These are phyloP conservation scores for Megastigmus dorsalis DNA, from an alignment of 2,888 invertebrate genomes.

Conservation along the genomic window DNA sequence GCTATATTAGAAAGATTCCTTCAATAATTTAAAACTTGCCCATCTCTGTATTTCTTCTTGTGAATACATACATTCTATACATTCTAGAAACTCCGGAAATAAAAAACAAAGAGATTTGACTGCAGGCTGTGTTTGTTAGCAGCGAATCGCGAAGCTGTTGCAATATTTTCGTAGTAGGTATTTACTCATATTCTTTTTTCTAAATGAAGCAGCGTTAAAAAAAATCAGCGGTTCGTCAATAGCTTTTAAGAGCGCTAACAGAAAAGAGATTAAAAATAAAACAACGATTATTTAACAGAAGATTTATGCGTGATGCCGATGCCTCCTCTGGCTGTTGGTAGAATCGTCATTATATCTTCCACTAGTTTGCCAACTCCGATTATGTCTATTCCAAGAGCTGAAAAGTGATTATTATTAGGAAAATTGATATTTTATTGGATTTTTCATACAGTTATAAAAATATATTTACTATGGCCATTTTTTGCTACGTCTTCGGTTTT, in stretches of 20 bases:
- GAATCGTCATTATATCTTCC: constrained; percentile 67
- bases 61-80: constrained; percentile 31
- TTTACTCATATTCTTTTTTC: constrained; percentile 1
- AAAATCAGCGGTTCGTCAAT: constrained; percentile 23
- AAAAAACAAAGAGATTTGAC: constrained; percentile 35
- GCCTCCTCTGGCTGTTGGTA: constrained; percentile 63
- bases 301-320: constrained; percentile 65
- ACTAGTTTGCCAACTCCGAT: constrained; percentile 70
- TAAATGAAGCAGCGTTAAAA: constrained; percentile 38
- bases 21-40: constrained; percentile 41
- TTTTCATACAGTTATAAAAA: constrained; percentile 13
- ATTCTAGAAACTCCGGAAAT: constrained; percentile 45
- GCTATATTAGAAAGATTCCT: neutral
- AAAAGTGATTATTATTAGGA: constrained; percentile 28
- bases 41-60: constrained; percentile 42
- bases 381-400: constrained; percentile 69
- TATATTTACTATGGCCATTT: constrained; percentile 74
- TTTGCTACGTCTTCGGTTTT: constrained; percentile 72
- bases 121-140: constrained; percentile 22
- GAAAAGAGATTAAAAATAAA: constrained; percentile 35
- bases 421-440: neutral
- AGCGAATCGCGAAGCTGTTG: constrained; percentile 40
- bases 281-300: constrained; percentile 15
- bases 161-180: constrained; percentile 14
- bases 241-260: constrained; percentile 31